phyloP scores from a whole-genome alignment of 2,113 vertebrate genomes.

The Campylomormyrus tamandua region DNA sequence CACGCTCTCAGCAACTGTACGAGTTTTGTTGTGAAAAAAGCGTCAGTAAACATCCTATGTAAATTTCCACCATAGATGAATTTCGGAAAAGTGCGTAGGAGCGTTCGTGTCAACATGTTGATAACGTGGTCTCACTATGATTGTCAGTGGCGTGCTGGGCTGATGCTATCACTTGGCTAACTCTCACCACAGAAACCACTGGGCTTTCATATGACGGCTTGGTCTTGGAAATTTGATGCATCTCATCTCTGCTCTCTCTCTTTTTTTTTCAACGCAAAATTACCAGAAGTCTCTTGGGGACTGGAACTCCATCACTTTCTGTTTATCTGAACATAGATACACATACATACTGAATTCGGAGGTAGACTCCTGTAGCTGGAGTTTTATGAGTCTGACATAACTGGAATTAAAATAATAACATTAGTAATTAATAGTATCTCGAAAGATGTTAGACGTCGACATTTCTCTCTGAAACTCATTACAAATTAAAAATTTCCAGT shows the following conservation, averaged over 20 bases:
- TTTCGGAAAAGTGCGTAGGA: conserved; percentile 53
- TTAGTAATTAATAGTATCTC: background rate
- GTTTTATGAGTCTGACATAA: background rate
- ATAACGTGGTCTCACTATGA: conserved; percentile 49
- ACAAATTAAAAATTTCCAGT: background rate
- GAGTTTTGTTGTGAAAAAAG: conserved; percentile 42
- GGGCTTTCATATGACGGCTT: conserved; percentile 46
- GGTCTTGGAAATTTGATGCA: conserved; percentile 54
- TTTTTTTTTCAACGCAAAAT: conserved; percentile 39
- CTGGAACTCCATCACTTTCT: conserved; percentile 41
- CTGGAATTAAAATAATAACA: background rate
- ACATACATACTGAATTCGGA: background rate
- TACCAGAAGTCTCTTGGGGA: conserved; percentile 47
- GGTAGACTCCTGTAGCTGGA: background rate
- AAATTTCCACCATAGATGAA: conserved; percentile 51
- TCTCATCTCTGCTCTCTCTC: conserved; percentile 29
- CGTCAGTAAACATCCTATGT: conserved; percentile 34
- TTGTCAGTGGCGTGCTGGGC: conserved; percentile 37
- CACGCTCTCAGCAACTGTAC: conserved; percentile 25
- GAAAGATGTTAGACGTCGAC: background rate
- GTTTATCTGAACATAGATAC: conserved; percentile 26
- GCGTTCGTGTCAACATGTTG: conserved; percentile 46
- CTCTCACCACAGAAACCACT: conserved; percentile 56
- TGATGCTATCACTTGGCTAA: conserved; percentile 46
- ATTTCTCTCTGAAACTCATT: background rate